Percentiles rank a stretch among this genome's conserved stretches.
Conservation (phyloP, 2,113 vertebrate genomes). For the Cephalopholis sonnerati region DNA sequence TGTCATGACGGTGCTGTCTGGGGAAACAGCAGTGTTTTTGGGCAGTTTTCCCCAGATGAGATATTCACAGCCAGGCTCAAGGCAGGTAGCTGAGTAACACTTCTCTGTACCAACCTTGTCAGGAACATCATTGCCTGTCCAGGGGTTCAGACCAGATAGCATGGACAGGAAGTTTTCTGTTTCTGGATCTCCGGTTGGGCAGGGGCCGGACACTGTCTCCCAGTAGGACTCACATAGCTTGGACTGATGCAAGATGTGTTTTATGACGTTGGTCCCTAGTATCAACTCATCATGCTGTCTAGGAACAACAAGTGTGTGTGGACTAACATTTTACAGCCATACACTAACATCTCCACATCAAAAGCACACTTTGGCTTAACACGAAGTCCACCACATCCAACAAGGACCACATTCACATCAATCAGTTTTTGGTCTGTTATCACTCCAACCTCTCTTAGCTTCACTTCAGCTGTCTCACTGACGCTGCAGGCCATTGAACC, state of each 20-base stretch:
- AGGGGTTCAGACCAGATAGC: conserved; percentile 27
- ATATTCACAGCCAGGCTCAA: conserved; percentile 23
- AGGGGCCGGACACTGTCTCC: conserved; percentile 17
- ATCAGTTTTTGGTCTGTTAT: neutral
- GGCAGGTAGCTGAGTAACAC: conserved; percentile 31
- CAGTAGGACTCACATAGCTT: conserved; percentile 46
- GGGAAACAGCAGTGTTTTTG: conserved; percentile 15
- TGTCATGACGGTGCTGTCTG: conserved; percentile 23
- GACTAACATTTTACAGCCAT: conserved; percentile 37
- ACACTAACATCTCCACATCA: conserved; percentile 33
- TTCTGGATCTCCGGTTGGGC: conserved; percentile 5
- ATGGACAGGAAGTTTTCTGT: conserved; percentile 30
- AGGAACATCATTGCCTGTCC: conserved; percentile 19
- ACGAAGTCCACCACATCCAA: conserved; percentile 35
- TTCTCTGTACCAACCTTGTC: conserved; percentile 17
- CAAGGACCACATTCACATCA: conserved; percentile 15
- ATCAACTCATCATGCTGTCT: conserved; percentile 44
- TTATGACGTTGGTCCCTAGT: conserved; percentile 39
- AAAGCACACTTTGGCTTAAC: conserved; percentile 24
- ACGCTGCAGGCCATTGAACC: conserved; percentile 45
- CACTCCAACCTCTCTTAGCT: neutral
- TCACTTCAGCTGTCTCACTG: conserved; percentile 16
- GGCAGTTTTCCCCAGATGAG: conserved; percentile 38
- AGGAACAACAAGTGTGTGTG: conserved; percentile 11
- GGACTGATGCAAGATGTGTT: conserved; percentile 17